Evolutionary conservation across 2,797 vertebrate species (phyloP).

Genomic region (Luscinia megarhynchos): DNA sequence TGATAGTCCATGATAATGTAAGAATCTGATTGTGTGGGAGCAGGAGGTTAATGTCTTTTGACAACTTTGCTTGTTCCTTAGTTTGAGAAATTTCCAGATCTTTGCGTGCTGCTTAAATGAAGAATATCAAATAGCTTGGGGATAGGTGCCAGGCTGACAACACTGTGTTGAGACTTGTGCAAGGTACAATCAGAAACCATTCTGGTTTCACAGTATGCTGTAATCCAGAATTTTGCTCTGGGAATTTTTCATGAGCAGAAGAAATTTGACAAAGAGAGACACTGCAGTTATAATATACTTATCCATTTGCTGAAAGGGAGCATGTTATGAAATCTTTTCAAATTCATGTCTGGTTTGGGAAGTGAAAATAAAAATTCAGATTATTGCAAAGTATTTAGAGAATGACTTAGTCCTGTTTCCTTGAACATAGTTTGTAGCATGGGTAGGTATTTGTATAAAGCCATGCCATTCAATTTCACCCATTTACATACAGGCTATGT

Average conservation of each 20-base stretch:
- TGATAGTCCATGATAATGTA: background rate
- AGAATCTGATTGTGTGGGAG: background rate
- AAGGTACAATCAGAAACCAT: background rate
- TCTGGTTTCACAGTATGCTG: background rate
- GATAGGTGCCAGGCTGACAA: background rate
- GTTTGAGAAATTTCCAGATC: background rate
- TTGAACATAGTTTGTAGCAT: background rate
- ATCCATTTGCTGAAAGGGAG: background rate
- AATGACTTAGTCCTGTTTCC: background rate
- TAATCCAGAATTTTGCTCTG: background rate
- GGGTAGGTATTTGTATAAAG: background rate
- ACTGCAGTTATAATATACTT: background rate
- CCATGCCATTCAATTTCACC: background rate
- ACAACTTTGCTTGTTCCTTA: background rate
- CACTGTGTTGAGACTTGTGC: background rate
- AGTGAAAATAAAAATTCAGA: background rate
- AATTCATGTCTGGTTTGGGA: fast-evolving
- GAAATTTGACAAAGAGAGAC: background rate
- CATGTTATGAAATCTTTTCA: background rate
- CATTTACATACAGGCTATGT: background rate
- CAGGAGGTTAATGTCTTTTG: fast-evolving
- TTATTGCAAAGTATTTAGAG: background rate
- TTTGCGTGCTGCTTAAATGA: background rate
- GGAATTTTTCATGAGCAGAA: background rate
- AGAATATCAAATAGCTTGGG: background rate